These are phyloP conservation scores for Heteractis magnifica DNA, from an alignment of 92 coral and sea anemone species.

Conservation along the genomic window DNA sequence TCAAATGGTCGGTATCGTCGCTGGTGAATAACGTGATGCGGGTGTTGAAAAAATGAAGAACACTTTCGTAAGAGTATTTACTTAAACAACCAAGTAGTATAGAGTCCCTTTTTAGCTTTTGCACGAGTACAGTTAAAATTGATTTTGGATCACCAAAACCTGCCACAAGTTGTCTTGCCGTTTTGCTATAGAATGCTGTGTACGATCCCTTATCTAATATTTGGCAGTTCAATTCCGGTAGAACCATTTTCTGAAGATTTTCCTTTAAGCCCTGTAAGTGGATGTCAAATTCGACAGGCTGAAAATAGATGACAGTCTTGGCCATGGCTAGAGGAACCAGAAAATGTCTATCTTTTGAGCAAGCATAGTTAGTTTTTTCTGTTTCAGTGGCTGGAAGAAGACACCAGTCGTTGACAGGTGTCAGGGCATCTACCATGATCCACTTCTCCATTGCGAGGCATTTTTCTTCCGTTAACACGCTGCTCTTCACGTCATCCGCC, in stretches of 20 bases:
- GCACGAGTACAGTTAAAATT: constrained; percentile 36
- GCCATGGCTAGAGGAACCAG: constrained; percentile 53
- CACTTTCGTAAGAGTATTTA: not conserved
- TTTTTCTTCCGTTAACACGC: not conserved
- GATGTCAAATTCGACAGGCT: not conserved
- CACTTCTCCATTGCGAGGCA: not conserved
- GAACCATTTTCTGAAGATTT: constrained; percentile 21
- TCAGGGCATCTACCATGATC: not conserved
- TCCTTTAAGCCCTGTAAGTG: constrained; percentile 21
- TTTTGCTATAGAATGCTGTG: not conserved
- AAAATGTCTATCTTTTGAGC: constrained; percentile 13
- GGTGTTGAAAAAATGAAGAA: constrained; percentile 50
- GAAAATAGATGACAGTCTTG: constrained; percentile 40
- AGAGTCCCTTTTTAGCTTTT: constrained; percentile 24
- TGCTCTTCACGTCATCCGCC: not conserved
- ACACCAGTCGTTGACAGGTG: constrained; percentile 50
- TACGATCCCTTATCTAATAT: not conserved
- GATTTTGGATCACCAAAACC: constrained; percentile 43
- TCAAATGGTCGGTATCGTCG: constrained; percentile 14
- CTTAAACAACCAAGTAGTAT: constrained; percentile 1
- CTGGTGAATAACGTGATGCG: not conserved
- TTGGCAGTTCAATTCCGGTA: constrained; percentile 49
- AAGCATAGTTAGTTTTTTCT: too few relatives aligned
- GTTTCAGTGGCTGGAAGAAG: constrained; percentile 57
- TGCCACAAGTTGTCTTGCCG: constrained; percentile 45